Evolutionary conservation across 1,140 invertebrate genomes (phyloP), one percentile per base, ranked within the genome.

Genomic region (Armadillidium nasatum): DNA sequence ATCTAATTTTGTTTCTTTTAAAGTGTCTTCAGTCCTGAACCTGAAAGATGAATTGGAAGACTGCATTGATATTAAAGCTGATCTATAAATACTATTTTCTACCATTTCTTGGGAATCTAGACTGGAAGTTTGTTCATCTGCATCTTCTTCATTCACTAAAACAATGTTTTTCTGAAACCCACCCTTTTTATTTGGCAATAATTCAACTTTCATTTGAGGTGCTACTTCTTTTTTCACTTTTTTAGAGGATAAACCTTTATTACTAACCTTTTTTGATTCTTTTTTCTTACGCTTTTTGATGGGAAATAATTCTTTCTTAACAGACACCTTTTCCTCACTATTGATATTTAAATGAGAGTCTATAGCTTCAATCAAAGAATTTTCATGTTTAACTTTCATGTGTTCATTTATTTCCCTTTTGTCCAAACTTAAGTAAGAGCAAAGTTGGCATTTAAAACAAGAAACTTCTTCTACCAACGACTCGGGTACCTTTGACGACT

Each of bases 371-470:
- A 72, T 73, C 4, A 76, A 66, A 74, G 77, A 73, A 15, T 77
- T 45, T 22, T 72, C 74, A 46, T 80, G 79, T 23, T 43, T 67
- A 21, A 74, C 66, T 23, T 72, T 78, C 74, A 78, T 76, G 44
- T 80, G 79, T 10, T 73, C 71, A 4, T 78, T 76, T 43, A 80
- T 78, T 23, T 76, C 74, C 15, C 46, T 67, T 23, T 74, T 72
- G 46, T 77, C 75, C 23, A 78, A 72, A 73, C 73, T 78, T 21
- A 80, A 67, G 71, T 72, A 80, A 6, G 76, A 74, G 72, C 79
- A 80, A 44, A 78, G 33, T n/a, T 71, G 76, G 50, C 79, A 80
- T 54, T 80, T 80, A 44, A 78, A 80, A 71, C 76, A 78, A 54
- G 79, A 75, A 15, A 80, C 77, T 46, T 77, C 73, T 66, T 80